Evolutionary conservation across 2,888 invertebrate genomes (phyloP), one percentile per base, ranked within the genome.

Genomic region (Steinernema scapterisci): DNA sequence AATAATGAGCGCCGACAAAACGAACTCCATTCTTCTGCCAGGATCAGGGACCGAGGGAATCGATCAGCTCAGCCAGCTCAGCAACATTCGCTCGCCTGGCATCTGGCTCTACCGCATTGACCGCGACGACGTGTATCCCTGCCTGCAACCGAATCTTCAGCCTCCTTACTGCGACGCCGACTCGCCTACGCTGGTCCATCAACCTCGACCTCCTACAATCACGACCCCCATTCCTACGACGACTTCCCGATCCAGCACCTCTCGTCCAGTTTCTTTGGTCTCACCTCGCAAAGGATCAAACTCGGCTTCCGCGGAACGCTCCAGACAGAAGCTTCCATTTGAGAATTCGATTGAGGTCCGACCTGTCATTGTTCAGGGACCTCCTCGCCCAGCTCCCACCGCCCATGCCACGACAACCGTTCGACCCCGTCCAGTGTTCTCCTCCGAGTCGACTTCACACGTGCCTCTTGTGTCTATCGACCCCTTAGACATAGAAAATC

Each of bases 131-230:
- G 75, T 87, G 9, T 74, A 71, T 48, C 80, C 83, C 13, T 87
- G 87, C 73, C 80, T 85, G 38, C 77, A 79, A 16, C 75, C 78
- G 7, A 80, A 80, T 31, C 81, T 82, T 45, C 82, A 80, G 43
- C 86, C 87, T 16, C 87, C 87, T 16, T 87, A 86, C 75, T 87
- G 87, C 73, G 86, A 86, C 63, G 81, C 78, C 1, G 76, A 80
- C 7, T 76, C 78, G 21, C 77, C 80, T 5, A 80, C 82, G 6
- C 76, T 83, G 11, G 75, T 81, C 63, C 76, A 76, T 52, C 45
- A 73, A 16, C 51, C 43, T 1, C 76, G 75, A 21, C 54, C 48
- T 31, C 44, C 54, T 1, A 11, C 74, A 19, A 56, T 56, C 21
- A 75, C 74, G 16, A 54, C 75, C 19, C 45, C 80, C 13, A 23